phyloP scores from a whole-genome alignment of 1,140 invertebrate genomes.

The Pomacea maculata region DNA sequence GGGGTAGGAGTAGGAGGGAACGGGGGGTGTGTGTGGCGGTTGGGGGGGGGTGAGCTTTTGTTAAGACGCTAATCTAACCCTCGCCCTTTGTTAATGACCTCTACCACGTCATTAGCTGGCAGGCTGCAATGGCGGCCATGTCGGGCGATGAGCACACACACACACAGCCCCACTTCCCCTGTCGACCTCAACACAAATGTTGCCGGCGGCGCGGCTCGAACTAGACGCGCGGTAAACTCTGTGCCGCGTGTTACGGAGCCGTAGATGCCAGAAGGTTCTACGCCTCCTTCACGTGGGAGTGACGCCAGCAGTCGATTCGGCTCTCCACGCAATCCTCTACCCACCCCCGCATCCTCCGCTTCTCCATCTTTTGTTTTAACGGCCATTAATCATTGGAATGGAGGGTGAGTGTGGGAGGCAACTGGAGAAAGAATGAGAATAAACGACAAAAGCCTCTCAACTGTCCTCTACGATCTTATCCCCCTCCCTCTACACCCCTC shows the following conservation, averaged over 20 bases:
- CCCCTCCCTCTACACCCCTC: no score
- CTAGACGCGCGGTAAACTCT: not conserved
- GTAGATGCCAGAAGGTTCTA: constrained; percentile 12
- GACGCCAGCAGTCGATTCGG: no score
- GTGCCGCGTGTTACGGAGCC: constrained; percentile 12
- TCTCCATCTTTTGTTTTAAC: no score
- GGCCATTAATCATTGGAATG: no score
- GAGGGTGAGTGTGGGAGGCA: no score
- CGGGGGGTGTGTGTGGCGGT: not conserved
- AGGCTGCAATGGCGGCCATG: not conserved
- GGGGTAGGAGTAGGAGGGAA: not conserved
- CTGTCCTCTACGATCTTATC: no score
- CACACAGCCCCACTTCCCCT: no score
- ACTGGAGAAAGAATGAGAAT: no score
- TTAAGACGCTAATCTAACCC: not conserved
- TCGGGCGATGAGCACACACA: not conserved
- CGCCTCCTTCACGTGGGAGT: no score
- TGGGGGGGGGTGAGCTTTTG: not conserved
- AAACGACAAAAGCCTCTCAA: no score
- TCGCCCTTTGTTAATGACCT: not conserved
- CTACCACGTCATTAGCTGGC: not conserved
- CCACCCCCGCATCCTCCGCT: no score
- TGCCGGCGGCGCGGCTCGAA: not conserved
- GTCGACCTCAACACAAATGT: not conserved
- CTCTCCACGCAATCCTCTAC: no score